phyloP scores from a whole-genome alignment of 2,888 invertebrate genomes.

The Drosophila trichaetosa region DNA sequence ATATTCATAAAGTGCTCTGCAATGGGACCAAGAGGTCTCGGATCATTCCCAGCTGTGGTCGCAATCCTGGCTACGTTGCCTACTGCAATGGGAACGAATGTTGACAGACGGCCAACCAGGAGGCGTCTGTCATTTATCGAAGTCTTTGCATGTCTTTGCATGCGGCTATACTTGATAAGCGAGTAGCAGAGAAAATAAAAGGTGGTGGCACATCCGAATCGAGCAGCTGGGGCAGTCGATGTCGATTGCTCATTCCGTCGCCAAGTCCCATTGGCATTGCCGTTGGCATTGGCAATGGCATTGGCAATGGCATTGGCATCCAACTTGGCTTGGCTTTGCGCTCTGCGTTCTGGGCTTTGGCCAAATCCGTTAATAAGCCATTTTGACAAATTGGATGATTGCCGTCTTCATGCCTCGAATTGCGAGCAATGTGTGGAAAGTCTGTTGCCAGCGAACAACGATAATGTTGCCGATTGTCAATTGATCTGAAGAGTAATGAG shows the following conservation, averaged over 20 bases:
- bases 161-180: constrained; percentile 67
- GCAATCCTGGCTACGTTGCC: constrained; percentile 16
- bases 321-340: constrained; percentile 34
- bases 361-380: constrained; percentile 78
- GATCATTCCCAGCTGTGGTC: constrained; percentile 6
- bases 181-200: constrained; percentile 20
- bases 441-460: constrained; percentile 28
- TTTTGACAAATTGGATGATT: constrained; percentile 79
- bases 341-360: constrained; percentile 59
- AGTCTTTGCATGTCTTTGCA: constrained; percentile 58
- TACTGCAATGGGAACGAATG: constrained; percentile 30
- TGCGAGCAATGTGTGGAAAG: constrained; percentile 30
- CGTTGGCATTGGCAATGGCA: constrained; percentile 39
- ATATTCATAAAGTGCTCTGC: constrained; percentile 70
- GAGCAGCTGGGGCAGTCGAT: constrained; percentile 46
- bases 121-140: constrained; percentile 56
- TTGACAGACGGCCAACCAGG: constrained; percentile 52
- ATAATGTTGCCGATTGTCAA: constrained; percentile 31
- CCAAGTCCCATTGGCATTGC: constrained; percentile 34
- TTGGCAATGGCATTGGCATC: constrained; percentile 47
- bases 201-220: constrained; percentile 19
- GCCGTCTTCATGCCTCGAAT: constrained; percentile 35
- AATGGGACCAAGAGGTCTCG: constrained; percentile 51
- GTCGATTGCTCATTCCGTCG: constrained; percentile 32
- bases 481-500: constrained; percentile 39